Evolutionary conservation across 64 coral and sea anemone species (phyloP).

Genomic region (Astreopora myriophthalma): DNA sequence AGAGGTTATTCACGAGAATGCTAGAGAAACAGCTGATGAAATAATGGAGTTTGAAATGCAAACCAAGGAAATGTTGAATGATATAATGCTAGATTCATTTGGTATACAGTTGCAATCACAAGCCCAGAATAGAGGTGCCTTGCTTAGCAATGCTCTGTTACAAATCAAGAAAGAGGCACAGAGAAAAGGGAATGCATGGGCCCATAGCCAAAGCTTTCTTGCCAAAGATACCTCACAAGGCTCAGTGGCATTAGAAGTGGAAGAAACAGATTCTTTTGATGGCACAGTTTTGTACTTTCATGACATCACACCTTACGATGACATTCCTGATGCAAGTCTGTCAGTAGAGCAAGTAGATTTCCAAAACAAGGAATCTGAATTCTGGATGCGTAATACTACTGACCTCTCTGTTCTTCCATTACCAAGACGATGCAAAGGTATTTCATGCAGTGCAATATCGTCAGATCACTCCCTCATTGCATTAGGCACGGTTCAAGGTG

Average conservation of each 20-base stretch:
- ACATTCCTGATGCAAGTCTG: conserved; percentile 50
- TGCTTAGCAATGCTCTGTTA: conserved; percentile 52
- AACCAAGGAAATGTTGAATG: conserved; percentile 53
- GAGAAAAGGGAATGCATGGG: conserved; percentile 54
- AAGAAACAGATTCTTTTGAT: conserved; percentile 81
- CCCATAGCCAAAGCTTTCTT: conserved; percentile 60
- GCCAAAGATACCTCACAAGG: not conserved
- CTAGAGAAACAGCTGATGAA: conserved; percentile 2
- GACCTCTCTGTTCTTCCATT: conserved; percentile 63
- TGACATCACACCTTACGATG: conserved; percentile 56
- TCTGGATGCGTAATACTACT: conserved; percentile 65
- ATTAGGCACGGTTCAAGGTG: conserved; percentile 73
- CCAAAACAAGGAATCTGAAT: conserved; percentile 71
- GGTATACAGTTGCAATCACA: not conserved
- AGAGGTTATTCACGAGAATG: conserved; percentile 25
- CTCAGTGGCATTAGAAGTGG: not conserved
- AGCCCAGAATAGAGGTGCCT: conserved; percentile 27
- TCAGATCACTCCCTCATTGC: conserved; percentile 73
- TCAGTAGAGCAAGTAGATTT: conserved; percentile 55
- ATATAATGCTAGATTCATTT: conserved; percentile 13
- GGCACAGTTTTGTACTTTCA: conserved; percentile 74
- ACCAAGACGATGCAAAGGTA: conserved; percentile 70
- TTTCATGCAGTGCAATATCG: conserved; percentile 66
- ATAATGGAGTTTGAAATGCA: conserved; percentile 55
- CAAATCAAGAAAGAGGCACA: conserved; percentile 71